phyloP scores from a whole-genome alignment of 2,888 invertebrate genomes.

The Apoderus coryli region DNA sequence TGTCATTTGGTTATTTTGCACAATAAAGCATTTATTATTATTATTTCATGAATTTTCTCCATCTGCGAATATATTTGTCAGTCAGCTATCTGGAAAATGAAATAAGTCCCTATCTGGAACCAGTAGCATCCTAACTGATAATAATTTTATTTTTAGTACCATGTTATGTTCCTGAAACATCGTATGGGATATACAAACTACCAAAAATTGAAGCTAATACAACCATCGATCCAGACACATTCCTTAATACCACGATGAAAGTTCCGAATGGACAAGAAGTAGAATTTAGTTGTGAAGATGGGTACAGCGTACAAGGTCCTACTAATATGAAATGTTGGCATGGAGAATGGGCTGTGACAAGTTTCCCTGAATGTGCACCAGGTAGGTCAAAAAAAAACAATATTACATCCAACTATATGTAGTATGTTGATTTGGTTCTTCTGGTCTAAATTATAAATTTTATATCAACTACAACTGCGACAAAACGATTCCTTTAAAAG shows the following conservation, averaged over 20 bases:
- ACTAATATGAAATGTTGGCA: slow-evolving; percentile 62
- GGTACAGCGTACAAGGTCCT: slow-evolving; percentile 55
- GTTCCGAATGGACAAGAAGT: slow-evolving; percentile 57
- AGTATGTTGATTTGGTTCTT: no score
- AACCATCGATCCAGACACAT: slow-evolving; percentile 34
- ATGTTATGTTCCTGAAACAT: slow-evolving; percentile 53
- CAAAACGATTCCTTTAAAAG: no score
- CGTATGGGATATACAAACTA: slow-evolving; percentile 52
- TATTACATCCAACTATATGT: no score
- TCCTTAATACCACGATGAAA: slow-evolving; percentile 43
- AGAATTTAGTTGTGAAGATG: slow-evolving; percentile 61
- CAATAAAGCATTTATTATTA: no score
- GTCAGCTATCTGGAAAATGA: no score
- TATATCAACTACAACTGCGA: no score
- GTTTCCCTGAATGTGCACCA: slow-evolving; percentile 63
- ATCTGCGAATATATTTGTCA: no score
- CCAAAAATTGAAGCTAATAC: slow-evolving; percentile 31
- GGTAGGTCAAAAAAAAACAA: slow-evolving; percentile 32
- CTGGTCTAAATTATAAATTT: no score
- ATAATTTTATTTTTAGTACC: slow-evolving; percentile 39
- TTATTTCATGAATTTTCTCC: no score
- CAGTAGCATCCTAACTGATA: no score
- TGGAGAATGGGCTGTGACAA: slow-evolving; percentile 67
- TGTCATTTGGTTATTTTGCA: no score
- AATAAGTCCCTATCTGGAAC: no score